Conservation (phyloP, 2,797 vertebrate species). For the Syngnathus rostellatus region DNA sequence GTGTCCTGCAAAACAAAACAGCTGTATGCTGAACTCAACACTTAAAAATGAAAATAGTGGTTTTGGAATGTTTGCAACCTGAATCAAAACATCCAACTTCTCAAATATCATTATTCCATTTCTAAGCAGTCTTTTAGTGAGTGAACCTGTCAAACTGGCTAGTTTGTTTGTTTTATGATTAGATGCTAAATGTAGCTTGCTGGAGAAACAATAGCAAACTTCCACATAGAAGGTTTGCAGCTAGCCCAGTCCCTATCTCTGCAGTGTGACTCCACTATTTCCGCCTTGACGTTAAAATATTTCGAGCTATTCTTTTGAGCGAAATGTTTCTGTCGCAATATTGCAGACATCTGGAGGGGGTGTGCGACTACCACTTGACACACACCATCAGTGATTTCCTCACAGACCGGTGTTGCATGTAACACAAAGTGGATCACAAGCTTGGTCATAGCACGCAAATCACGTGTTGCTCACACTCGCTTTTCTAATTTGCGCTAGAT, state of each 20-base stretch:
- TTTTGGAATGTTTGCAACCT: too few relatives aligned
- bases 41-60: neutral
- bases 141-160: neutral
- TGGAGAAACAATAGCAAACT: neutral
- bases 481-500: too few relatives aligned
- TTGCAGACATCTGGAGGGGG: neutral
- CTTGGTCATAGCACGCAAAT: neutral
- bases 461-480: neutral
- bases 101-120: neutral
- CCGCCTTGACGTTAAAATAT: too few relatives aligned
- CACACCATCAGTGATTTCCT: slow-evolving; percentile 4
- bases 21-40: neutral
- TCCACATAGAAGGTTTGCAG: neutral
- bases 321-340: neutral
- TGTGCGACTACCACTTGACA: neutral
- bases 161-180: neutral
- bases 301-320: too few relatives aligned
- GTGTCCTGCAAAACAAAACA: neutral
- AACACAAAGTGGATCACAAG: slow-evolving; percentile 10
- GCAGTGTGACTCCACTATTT: too few relatives aligned
- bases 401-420: slow-evolving; percentile 13
- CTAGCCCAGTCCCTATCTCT: too few relatives aligned
- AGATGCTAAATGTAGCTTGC: neutral
- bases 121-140: neutral
- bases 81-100: neutral